These are phyloP conservation scores for Anoplius nigerrimus DNA, from an alignment of 2,888 invertebrate genomes.

Conservation along the genomic window DNA sequence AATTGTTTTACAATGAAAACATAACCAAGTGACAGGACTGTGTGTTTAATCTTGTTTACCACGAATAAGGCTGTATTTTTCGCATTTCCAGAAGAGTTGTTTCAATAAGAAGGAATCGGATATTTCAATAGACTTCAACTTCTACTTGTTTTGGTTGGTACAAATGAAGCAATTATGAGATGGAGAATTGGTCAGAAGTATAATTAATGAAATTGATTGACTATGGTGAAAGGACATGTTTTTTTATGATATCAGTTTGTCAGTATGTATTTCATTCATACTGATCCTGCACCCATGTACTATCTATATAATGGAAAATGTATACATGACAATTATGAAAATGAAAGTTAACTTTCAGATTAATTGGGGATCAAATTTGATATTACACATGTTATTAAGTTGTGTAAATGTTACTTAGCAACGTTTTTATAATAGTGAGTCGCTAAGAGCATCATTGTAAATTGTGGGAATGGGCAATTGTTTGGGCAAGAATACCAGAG, in stretches of 20 bases:
- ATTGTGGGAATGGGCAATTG: constrained; percentile 84
- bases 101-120: not conserved
- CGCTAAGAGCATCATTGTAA: constrained; percentile 41
- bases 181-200: not conserved
- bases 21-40: constrained; percentile 52
- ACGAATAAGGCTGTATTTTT: constrained; percentile 4
- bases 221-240: constrained; percentile 36
- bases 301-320: no score
- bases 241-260: constrained; percentile 34
- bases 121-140: no score
- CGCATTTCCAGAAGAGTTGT: constrained; percentile 25
- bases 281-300: no score
- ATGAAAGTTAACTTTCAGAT: constrained; percentile 25
- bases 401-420: constrained; percentile 47
- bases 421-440: constrained; percentile 26
- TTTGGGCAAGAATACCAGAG: constrained; percentile 83
- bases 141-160: no score
- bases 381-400: constrained; percentile 36
- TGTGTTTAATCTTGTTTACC: constrained; percentile 7
- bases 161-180: no score
- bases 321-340: no score
- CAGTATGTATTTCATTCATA: constrained; percentile 32
- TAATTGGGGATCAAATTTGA: constrained; percentile 27
- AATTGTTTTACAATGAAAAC: constrained; percentile 20
- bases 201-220: constrained; percentile 27